A percentile compares a stretch with the other conserved stretches of the same genome.
These are phyloP conservation scores for Thalassophryne amazonica DNA, from an alignment of 2,797 vertebrate species.

Conservation along the genomic window DNA sequence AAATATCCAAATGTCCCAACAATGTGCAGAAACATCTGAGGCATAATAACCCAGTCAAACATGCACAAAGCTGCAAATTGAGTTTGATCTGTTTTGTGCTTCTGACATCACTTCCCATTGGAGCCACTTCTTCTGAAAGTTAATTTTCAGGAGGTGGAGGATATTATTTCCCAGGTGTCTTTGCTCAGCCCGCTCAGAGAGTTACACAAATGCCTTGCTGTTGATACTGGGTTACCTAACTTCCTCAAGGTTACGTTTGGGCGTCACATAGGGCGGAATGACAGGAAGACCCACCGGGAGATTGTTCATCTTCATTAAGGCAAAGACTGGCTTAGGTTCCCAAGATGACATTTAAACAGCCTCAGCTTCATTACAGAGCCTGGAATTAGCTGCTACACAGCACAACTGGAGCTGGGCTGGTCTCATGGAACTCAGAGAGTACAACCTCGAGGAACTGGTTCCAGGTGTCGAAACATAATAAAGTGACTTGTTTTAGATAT, in stretches of 20 bases:
- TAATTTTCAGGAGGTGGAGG: neutral
- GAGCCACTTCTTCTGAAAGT: neutral
- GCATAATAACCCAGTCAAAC: too few species aligned
- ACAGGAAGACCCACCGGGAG: neutral
- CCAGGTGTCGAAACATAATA: too few species aligned
- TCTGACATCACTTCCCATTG: neutral
- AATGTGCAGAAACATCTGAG: too few species aligned
- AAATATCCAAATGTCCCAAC: too few species aligned
- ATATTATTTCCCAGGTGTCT: conserved; percentile 25
- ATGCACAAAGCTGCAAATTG: too few species aligned
- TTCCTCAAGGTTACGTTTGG: conserved; percentile 10
- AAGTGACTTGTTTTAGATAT: too few species aligned
- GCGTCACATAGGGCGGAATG: neutral
- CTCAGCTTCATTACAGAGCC: conserved; percentile 26
- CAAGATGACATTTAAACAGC: conserved; percentile 15
- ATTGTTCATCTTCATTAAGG: conserved; percentile 35
- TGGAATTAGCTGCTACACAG: conserved; percentile 27
- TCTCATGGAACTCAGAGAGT: too few species aligned
- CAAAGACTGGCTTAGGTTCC: conserved; percentile 21
- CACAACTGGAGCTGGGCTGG: too few species aligned
- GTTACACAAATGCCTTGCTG: neutral
- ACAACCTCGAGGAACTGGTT: too few species aligned
- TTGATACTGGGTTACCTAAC: conserved; percentile 5
- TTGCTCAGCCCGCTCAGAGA: neutral
- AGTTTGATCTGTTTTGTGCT: too few species aligned